phyloP scores from a whole-genome alignment of 2,888 invertebrate species.

The Ormyrus nitidulus region DNA sequence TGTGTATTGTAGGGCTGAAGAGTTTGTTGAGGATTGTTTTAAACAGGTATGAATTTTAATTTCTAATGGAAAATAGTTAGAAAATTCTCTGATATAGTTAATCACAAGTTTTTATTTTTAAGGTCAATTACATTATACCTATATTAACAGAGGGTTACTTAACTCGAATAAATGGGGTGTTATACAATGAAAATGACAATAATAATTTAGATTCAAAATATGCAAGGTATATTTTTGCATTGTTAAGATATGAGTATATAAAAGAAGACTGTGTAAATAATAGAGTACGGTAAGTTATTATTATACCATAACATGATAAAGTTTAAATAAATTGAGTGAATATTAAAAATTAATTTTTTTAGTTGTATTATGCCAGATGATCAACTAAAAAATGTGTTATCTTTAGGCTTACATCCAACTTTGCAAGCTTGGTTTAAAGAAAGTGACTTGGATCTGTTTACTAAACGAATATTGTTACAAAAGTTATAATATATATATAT shows the following conservation, averaged over 20 bases:
- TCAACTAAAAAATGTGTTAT: constrained; percentile 60
- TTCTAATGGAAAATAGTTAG: background rate
- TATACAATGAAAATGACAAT: constrained; percentile 57
- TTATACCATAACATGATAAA: background rate
- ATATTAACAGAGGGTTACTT: constrained; percentile 78
- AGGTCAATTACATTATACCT: constrained; percentile 79
- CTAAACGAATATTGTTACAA: constrained; percentile 64
- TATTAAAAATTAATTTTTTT: constrained; percentile 18
- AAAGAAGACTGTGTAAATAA: constrained; percentile 64
- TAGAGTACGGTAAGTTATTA: constrained; percentile 64
- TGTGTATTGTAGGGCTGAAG: constrained; percentile 78
- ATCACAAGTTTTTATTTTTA: constrained; percentile 53
- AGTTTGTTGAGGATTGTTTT: constrained; percentile 78
- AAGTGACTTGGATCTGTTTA: constrained; percentile 63
- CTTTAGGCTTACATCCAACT: constrained; percentile 64
- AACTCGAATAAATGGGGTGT: constrained; percentile 75
- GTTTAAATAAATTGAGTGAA: constrained; percentile 2
- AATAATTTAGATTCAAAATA: constrained; percentile 65
- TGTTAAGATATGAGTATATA: constrained; percentile 66
- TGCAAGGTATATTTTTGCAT: constrained; percentile 66
- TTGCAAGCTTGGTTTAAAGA: constrained; percentile 69
- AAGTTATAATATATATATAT: constrained; percentile 58
- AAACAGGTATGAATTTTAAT: constrained; percentile 75
- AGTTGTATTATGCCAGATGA: constrained; percentile 69
- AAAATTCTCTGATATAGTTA: constrained; percentile 5